Base-by-base conservation (phyloP, 2,888 invertebrate genomes). In the Pristionchus entomophagus region DNA sequence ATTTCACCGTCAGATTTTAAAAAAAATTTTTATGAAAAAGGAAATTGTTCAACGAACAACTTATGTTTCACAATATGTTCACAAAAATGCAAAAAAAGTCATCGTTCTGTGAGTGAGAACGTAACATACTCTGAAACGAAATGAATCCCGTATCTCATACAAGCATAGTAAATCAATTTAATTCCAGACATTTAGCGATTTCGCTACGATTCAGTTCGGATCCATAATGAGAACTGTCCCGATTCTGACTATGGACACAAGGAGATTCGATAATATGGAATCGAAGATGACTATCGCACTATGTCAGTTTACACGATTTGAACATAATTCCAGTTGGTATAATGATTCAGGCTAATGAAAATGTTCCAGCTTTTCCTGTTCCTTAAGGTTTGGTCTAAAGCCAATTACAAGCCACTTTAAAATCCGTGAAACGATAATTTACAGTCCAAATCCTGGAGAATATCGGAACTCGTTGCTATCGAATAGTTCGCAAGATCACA, bases 211-310 rank as follows among this genome's bases (percentile, higher is more conserved):
- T 29, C 51, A 73, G 26, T 53, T 32, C 29, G 84, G 51, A 17
- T 53, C 84, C 32, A 32, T 84, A 2, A 53, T 73, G 32, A n/a
- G 73, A 26, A 35, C 26, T 6, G 73, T 84, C 35, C 84, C 84
- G 5, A 59, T 84, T 51, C 73, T 84, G 12, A 84, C 73, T 14
- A n/a, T 73, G 35, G 84, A 69, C 22, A 73, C 69, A 17, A 19
- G 69, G 45, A 65, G 84, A 69, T 84, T 73, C 84, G 84, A 84
- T 38, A 45, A 45, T 2, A 84, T 84, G 84, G 26, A 26, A 26
- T 26, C 32, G 32, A 35, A 22, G 32, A 73, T 84, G 84, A 84
- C 84, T 10, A 49, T 38, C 14, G 51, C 49, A 35, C 56, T 84
- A 22, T 22, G 84, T 84, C 5, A 73, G 84, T 62, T 35, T 22